Evolutionary conservation across 2,797 vertebrate genomes (phyloP).

Genomic region (Myotis vivesi): DNA sequence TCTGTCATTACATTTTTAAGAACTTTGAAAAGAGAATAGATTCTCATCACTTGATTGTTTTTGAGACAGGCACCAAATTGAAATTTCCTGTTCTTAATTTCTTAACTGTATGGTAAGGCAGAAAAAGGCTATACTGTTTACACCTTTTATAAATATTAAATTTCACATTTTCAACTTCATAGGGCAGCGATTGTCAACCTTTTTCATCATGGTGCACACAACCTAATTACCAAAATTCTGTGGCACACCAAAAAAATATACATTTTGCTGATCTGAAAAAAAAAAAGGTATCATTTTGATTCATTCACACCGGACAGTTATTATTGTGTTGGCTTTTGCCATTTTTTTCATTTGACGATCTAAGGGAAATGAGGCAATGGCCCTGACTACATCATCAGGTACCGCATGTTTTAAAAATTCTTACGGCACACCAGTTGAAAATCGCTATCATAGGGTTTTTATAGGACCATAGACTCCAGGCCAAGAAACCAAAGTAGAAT

Average conservation of each 20-base stretch:
- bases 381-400: background rate
- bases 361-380: background rate
- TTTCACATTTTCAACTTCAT: slow-evolving; percentile 80
- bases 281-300: background rate
- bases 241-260: background rate
- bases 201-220: background rate
- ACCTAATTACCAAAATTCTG: background rate
- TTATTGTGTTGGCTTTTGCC: background rate
- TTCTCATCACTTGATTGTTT: background rate
- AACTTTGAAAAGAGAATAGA: slow-evolving; percentile 32
- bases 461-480: slow-evolving; percentile 82
- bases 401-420: background rate
- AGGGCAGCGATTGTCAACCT: background rate
- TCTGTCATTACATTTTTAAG: background rate
- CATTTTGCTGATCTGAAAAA: background rate
- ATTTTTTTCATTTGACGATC: background rate
- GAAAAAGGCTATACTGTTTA: slow-evolving; percentile 15
- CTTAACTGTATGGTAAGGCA: background rate
- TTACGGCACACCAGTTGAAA: background rate
- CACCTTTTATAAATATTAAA: slow-evolving; percentile 71
- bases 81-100: slow-evolving; percentile 33
- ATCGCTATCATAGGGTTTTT: slow-evolving; percentile 71
- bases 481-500: slow-evolving; percentile 85
- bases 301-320: background rate
- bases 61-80: slow-evolving; percentile 1